Evolutionary conservation across 2,113 vertebrate genomes (phyloP).

Genomic region (Otis tarda): DNA sequence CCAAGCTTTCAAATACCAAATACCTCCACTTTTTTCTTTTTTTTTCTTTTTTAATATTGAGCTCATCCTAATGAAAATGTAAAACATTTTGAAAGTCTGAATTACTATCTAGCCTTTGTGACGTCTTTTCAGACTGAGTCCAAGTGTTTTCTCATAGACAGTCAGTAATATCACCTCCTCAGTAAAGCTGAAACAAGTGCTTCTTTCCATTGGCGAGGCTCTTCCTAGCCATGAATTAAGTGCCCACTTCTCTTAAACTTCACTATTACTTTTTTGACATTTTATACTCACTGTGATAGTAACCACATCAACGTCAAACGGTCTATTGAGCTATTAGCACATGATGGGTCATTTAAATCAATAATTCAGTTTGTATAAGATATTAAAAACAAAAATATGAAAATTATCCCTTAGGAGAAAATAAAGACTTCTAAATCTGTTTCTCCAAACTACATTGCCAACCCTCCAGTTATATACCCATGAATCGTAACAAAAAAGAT

Average conservation of each 20-base stretch:
- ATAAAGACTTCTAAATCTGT: neutral
- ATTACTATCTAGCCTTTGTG: neutral
- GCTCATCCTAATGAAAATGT: neutral
- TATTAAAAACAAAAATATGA: neutral
- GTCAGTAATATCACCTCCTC: neutral
- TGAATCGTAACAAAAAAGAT: neutral
- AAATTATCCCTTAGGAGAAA: neutral
- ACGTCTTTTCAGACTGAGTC: neutral
- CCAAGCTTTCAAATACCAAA: neutral
- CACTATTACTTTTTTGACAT: neutral
- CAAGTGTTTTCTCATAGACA: neutral
- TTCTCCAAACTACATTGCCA: neutral
- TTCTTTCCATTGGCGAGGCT: neutral
- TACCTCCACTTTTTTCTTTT: neutral
- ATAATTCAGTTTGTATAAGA: neutral
- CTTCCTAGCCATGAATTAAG: neutral
- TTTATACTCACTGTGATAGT: neutral
- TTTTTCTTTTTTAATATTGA: neutral
- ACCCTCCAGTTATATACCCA: neutral
- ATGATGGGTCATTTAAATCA: neutral
- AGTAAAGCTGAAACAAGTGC: neutral
- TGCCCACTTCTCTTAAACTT: neutral
- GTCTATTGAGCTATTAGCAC: neutral
- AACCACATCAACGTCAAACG: accelerated
- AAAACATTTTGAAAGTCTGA: neutral